phyloP scores from a whole-genome alignment of 2,888 invertebrate species.

The Drosophila melanosoma region DNA sequence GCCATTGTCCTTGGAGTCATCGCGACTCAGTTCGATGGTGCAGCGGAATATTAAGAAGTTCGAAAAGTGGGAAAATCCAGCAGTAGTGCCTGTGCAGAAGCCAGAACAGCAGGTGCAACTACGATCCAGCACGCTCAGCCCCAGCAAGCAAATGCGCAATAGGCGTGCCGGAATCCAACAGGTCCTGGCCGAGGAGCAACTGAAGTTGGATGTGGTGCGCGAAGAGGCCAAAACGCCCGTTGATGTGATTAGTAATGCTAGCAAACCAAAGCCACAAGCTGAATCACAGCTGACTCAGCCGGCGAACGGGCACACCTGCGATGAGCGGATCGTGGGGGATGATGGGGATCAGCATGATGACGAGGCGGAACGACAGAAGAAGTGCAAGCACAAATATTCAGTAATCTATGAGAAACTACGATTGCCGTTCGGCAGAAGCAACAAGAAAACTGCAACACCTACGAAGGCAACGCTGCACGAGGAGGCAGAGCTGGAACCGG shows the following conservation, averaged over 20 bases:
- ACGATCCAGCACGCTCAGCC: conserved; percentile 39
- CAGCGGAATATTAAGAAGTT: conserved; percentile 81
- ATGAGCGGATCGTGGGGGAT: conserved; percentile 15
- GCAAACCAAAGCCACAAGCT: conserved; percentile 41
- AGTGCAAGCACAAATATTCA: conserved; percentile 80
- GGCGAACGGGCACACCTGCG: background rate
- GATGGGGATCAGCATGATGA: background rate
- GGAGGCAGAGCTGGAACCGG: background rate
- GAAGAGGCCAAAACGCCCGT: conserved; percentile 72
- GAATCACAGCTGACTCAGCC: conserved; percentile 20
- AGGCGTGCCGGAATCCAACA: conserved; percentile 27
- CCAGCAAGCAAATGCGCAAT: conserved; percentile 34
- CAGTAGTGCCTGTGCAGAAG: conserved; percentile 75
- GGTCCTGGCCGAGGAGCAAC: conserved; percentile 9
- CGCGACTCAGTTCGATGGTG: conserved; percentile 74
- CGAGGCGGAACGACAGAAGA: conserved; percentile 66
- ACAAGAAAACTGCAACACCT: conserved; percentile 57
- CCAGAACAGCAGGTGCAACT: conserved; percentile 79
- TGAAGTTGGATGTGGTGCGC: conserved; percentile 60
- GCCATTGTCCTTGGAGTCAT: background rate
- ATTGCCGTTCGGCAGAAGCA: conserved; percentile 71
- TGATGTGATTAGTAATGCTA: conserved; percentile 33
- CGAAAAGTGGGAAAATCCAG: conserved; percentile 71
- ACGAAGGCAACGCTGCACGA: conserved; percentile 28
- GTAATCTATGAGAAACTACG: conserved; percentile 83